phyloP scores from a whole-genome alignment of 2,113 vertebrate species.

The Dasyornis broadbenti region DNA sequence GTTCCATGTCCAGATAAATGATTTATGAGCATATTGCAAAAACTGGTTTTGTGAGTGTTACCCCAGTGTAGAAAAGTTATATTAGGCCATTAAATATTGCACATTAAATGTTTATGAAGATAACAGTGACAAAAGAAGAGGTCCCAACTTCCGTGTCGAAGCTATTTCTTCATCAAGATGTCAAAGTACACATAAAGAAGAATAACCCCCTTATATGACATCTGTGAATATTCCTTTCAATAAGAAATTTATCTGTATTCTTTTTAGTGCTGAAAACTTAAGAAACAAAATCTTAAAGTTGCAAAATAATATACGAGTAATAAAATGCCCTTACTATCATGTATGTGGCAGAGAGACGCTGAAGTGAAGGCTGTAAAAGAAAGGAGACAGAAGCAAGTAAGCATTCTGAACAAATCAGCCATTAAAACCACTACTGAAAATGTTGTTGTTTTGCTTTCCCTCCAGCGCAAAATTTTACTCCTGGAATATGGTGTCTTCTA shows the following conservation, averaged over 20 bases:
- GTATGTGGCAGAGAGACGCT: background rate
- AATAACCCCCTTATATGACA: background rate
- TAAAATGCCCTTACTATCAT: background rate
- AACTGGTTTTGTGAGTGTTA: background rate
- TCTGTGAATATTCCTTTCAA: background rate
- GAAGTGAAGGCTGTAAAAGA: background rate
- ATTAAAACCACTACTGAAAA: background rate
- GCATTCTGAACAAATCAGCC: background rate
- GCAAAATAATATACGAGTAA: background rate
- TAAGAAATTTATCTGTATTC: background rate
- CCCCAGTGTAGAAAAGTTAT: background rate
- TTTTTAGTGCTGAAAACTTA: background rate
- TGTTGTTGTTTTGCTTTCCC: background rate
- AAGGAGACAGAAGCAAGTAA: background rate
- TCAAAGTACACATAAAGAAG: background rate
- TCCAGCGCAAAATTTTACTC: background rate
- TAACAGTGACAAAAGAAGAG: background rate
- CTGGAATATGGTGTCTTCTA: background rate
- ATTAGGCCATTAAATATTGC: background rate
- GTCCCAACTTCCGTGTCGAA: background rate
- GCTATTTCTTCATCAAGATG: background rate
- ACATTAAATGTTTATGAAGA: background rate
- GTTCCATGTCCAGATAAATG: background rate
- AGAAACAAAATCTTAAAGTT: background rate
- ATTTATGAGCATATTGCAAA: background rate